These are phyloP conservation scores for Apostichopus californicus DNA, from an alignment of 35 echinoderm and acorn worm genomes.

Conservation along the genomic window DNA sequence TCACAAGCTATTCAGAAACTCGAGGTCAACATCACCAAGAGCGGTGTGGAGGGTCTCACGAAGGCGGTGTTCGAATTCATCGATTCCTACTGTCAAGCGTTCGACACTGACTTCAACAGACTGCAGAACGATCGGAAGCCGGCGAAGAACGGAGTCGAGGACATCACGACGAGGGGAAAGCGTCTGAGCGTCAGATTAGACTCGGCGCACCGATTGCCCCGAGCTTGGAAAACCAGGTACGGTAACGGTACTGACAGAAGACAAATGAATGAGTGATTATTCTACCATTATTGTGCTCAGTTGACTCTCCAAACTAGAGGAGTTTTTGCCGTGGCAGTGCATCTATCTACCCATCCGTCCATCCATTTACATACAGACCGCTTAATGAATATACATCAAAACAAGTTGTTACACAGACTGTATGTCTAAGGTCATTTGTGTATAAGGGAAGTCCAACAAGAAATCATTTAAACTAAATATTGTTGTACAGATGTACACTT, in stretches of 20 bases:
- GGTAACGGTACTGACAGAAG: neutral
- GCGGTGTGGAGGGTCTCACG: conserved; percentile 47
- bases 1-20: conserved; percentile 62
- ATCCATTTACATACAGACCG: too few species aligned
- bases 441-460: too few species aligned
- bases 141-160: conserved; percentile 45
- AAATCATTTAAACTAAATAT: too few species aligned
- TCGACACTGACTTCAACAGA: conserved; percentile 88
- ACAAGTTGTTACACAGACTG: too few species aligned
- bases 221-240: conserved; percentile 75
- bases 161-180: conserved; percentile 78
- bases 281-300: too few species aligned
- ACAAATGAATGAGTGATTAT: too few species aligned
- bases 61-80: conserved; percentile 71
- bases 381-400: too few species aligned
- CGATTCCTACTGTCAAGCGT: conserved; percentile 89
- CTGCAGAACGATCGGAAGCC: conserved; percentile 4
- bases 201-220: conserved; percentile 77
- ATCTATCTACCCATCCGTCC: too few species aligned
- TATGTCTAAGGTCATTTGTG: too few species aligned
- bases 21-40: conserved; percentile 35
- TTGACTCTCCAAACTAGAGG: too few species aligned
- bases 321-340: too few species aligned
- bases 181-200: conserved; percentile 66
- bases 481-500: too few species aligned